Evolutionary conservation across 2,888 invertebrate genomes (phyloP).

Genomic region (Notodonta dromedarius): DNA sequence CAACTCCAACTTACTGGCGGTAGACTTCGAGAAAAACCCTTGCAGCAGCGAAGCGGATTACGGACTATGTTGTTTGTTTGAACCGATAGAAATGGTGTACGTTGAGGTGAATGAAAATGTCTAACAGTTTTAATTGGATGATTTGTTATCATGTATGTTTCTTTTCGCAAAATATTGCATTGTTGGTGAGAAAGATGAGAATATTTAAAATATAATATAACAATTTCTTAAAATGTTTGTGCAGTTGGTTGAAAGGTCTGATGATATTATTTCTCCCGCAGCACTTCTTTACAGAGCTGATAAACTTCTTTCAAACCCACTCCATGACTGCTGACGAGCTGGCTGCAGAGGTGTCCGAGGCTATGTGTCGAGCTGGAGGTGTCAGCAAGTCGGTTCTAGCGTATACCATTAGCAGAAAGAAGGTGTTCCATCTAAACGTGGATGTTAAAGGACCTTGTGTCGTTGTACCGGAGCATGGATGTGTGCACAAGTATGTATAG

Average conservation of each 20-base stretch:
- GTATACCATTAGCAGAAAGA: constrained; percentile 78
- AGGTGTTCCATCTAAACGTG: constrained; percentile 88
- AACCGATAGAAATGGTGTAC: constrained; percentile 90
- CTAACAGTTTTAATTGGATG: not conserved
- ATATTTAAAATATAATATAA: too few species aligned
- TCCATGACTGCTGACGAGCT: constrained; percentile 76
- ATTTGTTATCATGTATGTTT: too few species aligned
- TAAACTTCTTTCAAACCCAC: constrained; percentile 87
- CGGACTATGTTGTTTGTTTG: constrained; percentile 87
- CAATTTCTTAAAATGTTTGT: not conserved
- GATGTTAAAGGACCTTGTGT: constrained; percentile 91
- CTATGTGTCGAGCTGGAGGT: constrained; percentile 59
- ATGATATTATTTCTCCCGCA: constrained; percentile 54
- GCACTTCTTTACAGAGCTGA: constrained; percentile 89
- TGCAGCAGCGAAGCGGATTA: constrained; percentile 86
- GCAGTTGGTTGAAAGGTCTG: not conserved
- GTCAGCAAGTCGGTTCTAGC: constrained; percentile 75
- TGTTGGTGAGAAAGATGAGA: too few species aligned
- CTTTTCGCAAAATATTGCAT: too few species aligned
- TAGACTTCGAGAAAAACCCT: constrained; percentile 90
- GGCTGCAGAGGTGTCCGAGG: constrained; percentile 50
- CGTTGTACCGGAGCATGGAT: constrained; percentile 90
- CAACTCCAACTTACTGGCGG: constrained; percentile 87
- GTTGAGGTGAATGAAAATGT: constrained; percentile 85
- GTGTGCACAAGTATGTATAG: constrained; percentile 83